These are phyloP conservation scores for Hecatera dysodea DNA, from an alignment of 2,888 invertebrate genomes.

Conservation along the genomic window DNA sequence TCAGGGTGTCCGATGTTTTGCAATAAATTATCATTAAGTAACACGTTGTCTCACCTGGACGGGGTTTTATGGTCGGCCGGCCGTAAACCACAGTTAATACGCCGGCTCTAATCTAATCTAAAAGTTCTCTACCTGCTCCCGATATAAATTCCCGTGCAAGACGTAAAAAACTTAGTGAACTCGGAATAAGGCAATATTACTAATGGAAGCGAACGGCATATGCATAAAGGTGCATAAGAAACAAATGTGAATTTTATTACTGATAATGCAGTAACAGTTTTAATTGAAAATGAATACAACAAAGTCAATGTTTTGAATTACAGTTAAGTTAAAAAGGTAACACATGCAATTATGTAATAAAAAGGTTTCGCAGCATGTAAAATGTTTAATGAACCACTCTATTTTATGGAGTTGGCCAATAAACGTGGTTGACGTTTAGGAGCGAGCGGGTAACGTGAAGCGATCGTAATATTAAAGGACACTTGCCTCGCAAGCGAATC, in stretches of 20 bases:
- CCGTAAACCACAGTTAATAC: slow-evolving; percentile 82
- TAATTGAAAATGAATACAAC: slow-evolving; percentile 76
- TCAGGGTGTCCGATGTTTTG: slow-evolving; percentile 80
- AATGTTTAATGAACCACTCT: slow-evolving; percentile 86
- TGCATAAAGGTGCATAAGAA: slow-evolving; percentile 73
- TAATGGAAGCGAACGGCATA: slow-evolving; percentile 74
- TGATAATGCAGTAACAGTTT: slow-evolving; percentile 71
- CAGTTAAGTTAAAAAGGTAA: slow-evolving; percentile 76
- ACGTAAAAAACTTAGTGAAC: slow-evolving; percentile 72
- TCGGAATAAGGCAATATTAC: slow-evolving; percentile 71
- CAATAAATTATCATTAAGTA: slow-evolving; percentile 90
- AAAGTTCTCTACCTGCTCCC: slow-evolving; percentile 84
- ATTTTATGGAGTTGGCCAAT: slow-evolving; percentile 86
- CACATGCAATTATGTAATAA: slow-evolving; percentile 84
- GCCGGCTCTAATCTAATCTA: slow-evolving; percentile 84
- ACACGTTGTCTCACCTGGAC: slow-evolving; percentile 84
- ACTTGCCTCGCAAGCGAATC: slow-evolving; percentile 80
- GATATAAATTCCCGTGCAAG: slow-evolving; percentile 78
- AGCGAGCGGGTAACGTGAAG: slow-evolving; percentile 74
- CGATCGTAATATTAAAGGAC: slow-evolving; percentile 84
- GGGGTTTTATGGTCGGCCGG: slow-evolving; percentile 80
- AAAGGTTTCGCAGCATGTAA: slow-evolving; percentile 75
- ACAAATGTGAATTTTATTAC: slow-evolving; percentile 78
- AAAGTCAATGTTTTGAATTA: slow-evolving; percentile 71
- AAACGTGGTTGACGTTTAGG: slow-evolving; percentile 79